phyloP scores from a whole-genome alignment of 2,113 vertebrate genomes.

The Gulo gulo region DNA sequence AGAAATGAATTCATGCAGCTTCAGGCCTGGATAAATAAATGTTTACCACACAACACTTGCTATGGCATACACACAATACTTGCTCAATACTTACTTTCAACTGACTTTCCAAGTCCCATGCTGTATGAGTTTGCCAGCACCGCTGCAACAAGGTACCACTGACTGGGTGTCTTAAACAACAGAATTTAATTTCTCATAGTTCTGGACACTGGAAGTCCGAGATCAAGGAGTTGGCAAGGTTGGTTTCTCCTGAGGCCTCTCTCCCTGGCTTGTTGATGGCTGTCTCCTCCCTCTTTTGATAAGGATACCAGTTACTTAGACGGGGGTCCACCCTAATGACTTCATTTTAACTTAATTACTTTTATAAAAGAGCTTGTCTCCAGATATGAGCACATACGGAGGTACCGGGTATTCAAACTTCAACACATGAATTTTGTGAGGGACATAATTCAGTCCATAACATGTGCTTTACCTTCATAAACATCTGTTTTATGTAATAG shows the following conservation, averaged over 20 bases:
- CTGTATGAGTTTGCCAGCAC: not conserved
- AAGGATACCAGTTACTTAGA: not conserved
- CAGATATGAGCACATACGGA: not conserved
- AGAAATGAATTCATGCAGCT: not conserved
- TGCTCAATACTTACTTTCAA: not conserved
- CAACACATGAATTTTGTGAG: not conserved
- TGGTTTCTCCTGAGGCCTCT: not conserved
- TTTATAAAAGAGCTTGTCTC: not conserved
- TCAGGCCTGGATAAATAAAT: not conserved
- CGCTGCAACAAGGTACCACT: not conserved
- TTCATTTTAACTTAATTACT: not conserved
- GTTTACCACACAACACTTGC: not conserved
- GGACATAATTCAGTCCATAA: not conserved
- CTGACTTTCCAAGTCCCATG: not conserved
- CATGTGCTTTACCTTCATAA: not conserved
- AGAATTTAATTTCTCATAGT: not conserved
- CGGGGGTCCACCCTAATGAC: not conserved
- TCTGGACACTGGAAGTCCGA: not conserved
- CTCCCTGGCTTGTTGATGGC: not conserved
- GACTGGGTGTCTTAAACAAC: not conserved
- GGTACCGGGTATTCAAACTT: not conserved
- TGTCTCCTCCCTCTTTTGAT: not conserved
- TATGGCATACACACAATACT: not conserved
- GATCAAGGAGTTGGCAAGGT: fast-evolving
- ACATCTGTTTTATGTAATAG: not conserved